Conservation (phyloP, 2,888 invertebrate species). For the Cistogaster globosa region DNA sequence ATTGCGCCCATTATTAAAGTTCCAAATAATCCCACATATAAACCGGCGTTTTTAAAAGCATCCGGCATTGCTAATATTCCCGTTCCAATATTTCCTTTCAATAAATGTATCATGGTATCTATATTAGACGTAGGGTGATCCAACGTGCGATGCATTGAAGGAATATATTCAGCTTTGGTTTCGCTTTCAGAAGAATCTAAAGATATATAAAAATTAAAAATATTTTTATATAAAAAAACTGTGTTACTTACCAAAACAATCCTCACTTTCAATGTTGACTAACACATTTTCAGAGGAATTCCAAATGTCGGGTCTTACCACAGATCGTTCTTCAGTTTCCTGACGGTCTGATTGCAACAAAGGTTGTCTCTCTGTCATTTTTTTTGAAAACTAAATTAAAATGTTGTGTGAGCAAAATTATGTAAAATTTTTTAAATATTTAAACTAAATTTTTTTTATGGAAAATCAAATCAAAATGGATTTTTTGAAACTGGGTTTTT, state of each 20-base stretch:
- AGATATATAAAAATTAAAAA: conserved; percentile 3
- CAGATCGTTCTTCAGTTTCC: conserved; percentile 75
- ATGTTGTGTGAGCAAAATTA: not conserved
- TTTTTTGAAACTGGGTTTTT: too few species aligned
- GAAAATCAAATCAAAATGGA: too few species aligned
- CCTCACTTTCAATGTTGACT: conserved; percentile 82
- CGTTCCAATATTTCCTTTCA: conserved; percentile 92
- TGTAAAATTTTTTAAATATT: too few species aligned
- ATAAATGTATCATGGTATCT: conserved; percentile 89
- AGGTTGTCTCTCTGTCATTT: conserved; percentile 89
- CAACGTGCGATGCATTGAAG: conserved; percentile 87
- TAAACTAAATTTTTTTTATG: too few species aligned
- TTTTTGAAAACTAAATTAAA: conserved; percentile 71
- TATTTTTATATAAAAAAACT: not conserved
- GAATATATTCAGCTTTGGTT: conserved; percentile 83
- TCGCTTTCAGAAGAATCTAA: conserved; percentile 73
- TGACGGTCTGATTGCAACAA: conserved; percentile 83
- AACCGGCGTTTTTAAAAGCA: conserved; percentile 95
- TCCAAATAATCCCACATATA: conserved; percentile 92
- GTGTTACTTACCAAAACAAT: conserved; percentile 77
- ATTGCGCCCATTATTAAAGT: conserved; percentile 92
- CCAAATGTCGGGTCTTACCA: conserved; percentile 80
- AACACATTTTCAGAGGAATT: conserved; percentile 83
- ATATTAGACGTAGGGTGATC: conserved; percentile 92
- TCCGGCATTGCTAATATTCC: conserved; percentile 98